Conservation (phyloP, 2,797 vertebrate species). For the Coregonus ussuriensis region DNA sequence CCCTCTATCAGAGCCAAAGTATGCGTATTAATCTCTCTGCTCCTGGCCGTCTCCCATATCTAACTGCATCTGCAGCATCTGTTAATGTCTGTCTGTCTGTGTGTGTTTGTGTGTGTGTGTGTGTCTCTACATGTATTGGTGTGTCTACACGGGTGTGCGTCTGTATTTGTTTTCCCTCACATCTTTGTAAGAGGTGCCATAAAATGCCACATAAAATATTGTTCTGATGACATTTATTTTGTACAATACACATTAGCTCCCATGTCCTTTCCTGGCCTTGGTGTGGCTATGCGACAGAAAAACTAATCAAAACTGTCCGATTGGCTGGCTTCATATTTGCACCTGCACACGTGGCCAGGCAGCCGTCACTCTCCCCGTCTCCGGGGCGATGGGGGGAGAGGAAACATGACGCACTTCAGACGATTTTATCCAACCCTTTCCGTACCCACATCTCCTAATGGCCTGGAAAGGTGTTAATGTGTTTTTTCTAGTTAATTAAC, state of each 20-base stretch:
- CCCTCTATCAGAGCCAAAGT: not conserved
- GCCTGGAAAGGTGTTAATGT: constrained; percentile 64
- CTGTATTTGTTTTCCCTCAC: not conserved
- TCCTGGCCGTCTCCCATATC: not conserved
- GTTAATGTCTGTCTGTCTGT: not conserved
- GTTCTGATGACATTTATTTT: not conserved
- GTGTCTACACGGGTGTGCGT: not conserved
- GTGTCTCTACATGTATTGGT: not conserved
- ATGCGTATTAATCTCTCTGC: constrained; percentile 7
- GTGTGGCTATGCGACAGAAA: not conserved
- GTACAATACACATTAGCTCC: not conserved
- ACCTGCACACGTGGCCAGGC: constrained; percentile 2
- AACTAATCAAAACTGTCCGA: constrained; percentile 9
- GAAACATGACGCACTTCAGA: constrained; percentile 40
- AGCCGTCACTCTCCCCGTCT: not conserved
- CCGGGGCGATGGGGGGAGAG: not conserved
- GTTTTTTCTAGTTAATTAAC: constrained; percentile 68
- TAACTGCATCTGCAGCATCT: not conserved
- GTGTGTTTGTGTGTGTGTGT: not conserved
- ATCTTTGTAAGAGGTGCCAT: constrained; percentile 2
- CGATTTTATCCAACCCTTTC: constrained; percentile 19
- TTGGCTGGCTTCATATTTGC: constrained; percentile 9
- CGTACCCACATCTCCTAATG: constrained; percentile 50
- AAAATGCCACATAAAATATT: constrained; percentile 2
- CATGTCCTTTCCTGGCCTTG: constrained; percentile 8